phyloP scores from a whole-genome alignment of 2,888 invertebrate species.

The Orthosia incerta region DNA sequence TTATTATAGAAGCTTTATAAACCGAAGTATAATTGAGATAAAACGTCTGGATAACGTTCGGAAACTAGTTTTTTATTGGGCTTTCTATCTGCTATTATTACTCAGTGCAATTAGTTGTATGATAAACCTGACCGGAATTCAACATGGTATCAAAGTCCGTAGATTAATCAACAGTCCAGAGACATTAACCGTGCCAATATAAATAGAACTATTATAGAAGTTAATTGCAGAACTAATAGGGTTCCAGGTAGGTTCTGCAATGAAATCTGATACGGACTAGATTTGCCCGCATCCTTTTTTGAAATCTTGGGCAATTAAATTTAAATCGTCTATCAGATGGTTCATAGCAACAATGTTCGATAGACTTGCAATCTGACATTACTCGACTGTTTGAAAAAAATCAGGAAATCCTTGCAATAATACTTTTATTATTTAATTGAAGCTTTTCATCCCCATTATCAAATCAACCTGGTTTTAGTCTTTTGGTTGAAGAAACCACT shows the following conservation, averaged over 20 bases:
- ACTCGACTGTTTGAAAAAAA: neutral
- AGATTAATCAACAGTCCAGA: conserved; percentile 58
- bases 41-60: conserved; percentile 67
- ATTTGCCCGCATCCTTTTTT: conserved; percentile 38
- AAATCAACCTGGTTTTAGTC: neutral
- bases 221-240: conserved; percentile 50
- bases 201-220: conserved; percentile 49
- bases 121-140: conserved; percentile 65
- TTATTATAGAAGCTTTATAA: conserved; percentile 61
- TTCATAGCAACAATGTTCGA: conserved; percentile 26
- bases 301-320: conserved; percentile 43
- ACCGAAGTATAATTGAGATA: conserved; percentile 59
- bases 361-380: neutral
- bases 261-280: conserved; percentile 42
- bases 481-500: neutral
- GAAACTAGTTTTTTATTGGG: conserved; percentile 73
- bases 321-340: conserved; percentile 33
- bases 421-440: neutral
- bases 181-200: conserved; percentile 47
- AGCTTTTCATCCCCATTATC: neutral
- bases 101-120: conserved; percentile 69
- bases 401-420: neutral
- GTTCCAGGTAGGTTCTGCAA: conserved; percentile 22
- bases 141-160: conserved; percentile 52
- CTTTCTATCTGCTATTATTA: conserved; percentile 72